Conservation (phyloP, 2,888 invertebrate species). For the Acleris literana region DNA sequence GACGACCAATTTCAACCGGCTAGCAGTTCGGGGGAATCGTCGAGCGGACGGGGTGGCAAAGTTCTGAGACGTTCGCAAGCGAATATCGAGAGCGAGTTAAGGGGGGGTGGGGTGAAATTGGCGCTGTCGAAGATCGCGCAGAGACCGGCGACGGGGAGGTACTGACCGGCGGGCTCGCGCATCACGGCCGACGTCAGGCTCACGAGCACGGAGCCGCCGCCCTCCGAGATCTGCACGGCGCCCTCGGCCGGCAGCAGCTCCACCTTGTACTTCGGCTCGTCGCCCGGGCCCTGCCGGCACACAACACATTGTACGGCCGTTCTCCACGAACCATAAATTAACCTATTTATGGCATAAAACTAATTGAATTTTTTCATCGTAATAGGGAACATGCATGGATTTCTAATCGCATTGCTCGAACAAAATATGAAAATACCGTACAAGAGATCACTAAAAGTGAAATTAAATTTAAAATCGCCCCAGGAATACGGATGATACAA, state of each 20-base stretch:
- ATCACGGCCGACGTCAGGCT: constrained; percentile 96
- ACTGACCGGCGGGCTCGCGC: constrained; percentile 89
- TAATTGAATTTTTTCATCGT: no score
- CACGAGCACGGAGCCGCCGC: constrained; percentile 91
- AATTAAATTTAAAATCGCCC: no score
- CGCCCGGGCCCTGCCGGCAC: constrained; percentile 57
- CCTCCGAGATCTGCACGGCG: constrained; percentile 92
- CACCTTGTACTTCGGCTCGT: constrained; percentile 88
- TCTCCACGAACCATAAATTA: no score
- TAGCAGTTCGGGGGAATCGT: constrained; percentile 19
- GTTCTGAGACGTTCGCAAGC: constrained; percentile 13
- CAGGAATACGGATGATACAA: no score
- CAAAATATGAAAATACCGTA: no score
- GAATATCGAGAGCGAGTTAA: constrained; percentile 32
- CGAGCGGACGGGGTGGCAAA: constrained; percentile 1
- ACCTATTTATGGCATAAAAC: no score
- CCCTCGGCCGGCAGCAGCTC: constrained; percentile 93
- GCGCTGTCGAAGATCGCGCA: constrained; percentile 55
- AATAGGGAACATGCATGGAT: no score
- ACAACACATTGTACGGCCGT: no score
- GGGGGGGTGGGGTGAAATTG: constrained; percentile 57
- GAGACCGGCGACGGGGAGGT: constrained; percentile 6
- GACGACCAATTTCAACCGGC: constrained; percentile 71
- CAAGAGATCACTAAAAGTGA: no score
- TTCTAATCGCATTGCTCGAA: no score